Conservation (phyloP, 2,888 invertebrate species). For the Ornithoptera priamus region DNA sequence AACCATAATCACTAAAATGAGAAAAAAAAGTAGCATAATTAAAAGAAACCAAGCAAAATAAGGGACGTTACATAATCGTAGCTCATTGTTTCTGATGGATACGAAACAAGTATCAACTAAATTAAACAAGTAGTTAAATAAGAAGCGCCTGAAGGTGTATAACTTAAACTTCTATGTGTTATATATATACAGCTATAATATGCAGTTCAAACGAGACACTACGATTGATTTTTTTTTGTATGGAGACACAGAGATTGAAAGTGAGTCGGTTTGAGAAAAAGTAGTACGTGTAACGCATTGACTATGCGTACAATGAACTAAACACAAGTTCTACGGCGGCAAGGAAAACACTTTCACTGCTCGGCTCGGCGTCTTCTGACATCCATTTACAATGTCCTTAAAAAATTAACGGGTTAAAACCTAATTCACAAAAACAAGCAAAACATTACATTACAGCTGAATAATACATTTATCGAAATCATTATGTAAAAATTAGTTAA, state of each 20-base stretch:
- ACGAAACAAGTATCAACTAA: too few relatives aligned
- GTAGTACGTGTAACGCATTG: slow-evolving; percentile 20
- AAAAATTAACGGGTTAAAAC: not conserved
- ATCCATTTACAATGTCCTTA: slow-evolving; percentile 5
- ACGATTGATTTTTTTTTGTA: not conserved
- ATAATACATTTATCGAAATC: too few relatives aligned
- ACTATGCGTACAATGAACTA: slow-evolving; percentile 5
- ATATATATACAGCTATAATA: not conserved
- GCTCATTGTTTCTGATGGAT: too few relatives aligned
- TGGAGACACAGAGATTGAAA: slow-evolving; percentile 16
- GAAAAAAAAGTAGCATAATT: too few relatives aligned
- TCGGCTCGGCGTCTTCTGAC: slow-evolving; percentile 1
- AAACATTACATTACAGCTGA: too few relatives aligned
- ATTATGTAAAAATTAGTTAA: too few relatives aligned
- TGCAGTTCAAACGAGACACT: not conserved
- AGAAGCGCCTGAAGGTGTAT: too few relatives aligned
- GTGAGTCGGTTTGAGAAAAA: slow-evolving; percentile 22
- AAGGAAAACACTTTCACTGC: slow-evolving; percentile 15
- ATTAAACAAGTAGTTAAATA: too few relatives aligned
- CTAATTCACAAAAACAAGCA: too few relatives aligned
- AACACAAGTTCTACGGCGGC: not conserved
- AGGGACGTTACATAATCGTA: too few relatives aligned
- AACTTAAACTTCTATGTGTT: not conserved
- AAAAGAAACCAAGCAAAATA: too few relatives aligned
- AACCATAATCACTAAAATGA: too few relatives aligned